Conservation (phyloP, 2,888 invertebrate genomes). For the Operophtera brumata region DNA sequence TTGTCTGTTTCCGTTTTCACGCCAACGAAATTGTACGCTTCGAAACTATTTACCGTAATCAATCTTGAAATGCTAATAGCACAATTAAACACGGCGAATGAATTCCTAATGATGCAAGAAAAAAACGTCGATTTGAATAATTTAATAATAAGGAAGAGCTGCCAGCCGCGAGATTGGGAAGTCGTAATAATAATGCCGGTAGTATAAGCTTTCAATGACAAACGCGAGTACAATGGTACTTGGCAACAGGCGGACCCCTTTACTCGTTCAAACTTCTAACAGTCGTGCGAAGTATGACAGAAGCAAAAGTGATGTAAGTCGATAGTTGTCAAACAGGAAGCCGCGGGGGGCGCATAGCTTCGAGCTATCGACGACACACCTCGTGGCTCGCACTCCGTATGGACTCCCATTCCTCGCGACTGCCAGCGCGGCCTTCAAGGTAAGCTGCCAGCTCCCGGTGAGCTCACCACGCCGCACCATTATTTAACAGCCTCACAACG, state of each 20-base stretch:
- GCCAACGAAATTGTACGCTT: slow-evolving; percentile 34
- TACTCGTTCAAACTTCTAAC: slow-evolving; percentile 74
- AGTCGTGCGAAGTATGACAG: slow-evolving; percentile 70
- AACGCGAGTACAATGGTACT: slow-evolving; percentile 56
- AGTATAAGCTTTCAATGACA: slow-evolving; percentile 66
- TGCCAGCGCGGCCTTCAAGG: slow-evolving; percentile 38
- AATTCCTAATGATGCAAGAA: slow-evolving; percentile 45
- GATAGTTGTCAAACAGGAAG: slow-evolving; percentile 81
- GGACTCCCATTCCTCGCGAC: slow-evolving; percentile 65
- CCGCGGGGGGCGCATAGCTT: slow-evolving; percentile 71
- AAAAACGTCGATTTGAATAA: slow-evolving; percentile 53
- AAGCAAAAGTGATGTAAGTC: slow-evolving; percentile 79
- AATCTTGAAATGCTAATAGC: slow-evolving; percentile 48
- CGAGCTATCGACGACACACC: slow-evolving; percentile 42
- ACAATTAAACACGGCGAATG: slow-evolving; percentile 47
- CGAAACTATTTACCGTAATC: slow-evolving; percentile 45
- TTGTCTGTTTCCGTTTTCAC: slow-evolving; percentile 60
- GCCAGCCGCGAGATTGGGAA: slow-evolving; percentile 58
- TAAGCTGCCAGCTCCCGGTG: slow-evolving; percentile 9
- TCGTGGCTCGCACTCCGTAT: slow-evolving; percentile 51
- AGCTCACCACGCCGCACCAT: slow-evolving; percentile 35
- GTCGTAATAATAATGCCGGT: slow-evolving; percentile 66
- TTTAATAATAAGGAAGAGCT: slow-evolving; percentile 65
- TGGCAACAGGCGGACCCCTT: slow-evolving; percentile 76
- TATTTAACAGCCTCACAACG: slow-evolving; percentile 64